These are phyloP conservation scores for Prolemur simus DNA, from an alignment of 2,113 vertebrate genomes.

Conservation along the genomic window DNA sequence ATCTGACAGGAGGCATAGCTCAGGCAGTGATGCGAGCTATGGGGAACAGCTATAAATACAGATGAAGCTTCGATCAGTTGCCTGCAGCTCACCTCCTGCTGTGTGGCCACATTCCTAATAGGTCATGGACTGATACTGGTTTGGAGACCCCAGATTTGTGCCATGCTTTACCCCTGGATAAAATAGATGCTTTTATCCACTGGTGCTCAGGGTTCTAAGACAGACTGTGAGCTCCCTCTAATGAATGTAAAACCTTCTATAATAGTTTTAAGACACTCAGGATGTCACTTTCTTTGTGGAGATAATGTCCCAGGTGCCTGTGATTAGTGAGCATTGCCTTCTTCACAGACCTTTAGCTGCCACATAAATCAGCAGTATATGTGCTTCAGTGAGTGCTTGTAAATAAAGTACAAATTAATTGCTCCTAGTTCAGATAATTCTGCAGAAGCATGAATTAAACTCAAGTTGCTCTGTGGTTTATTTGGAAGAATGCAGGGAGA, in stretches of 20 bases:
- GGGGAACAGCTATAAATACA: too few relatives aligned
- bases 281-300: slow-evolving; percentile 36
- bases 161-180: background rate
- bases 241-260: background rate
- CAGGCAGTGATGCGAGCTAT: too few relatives aligned
- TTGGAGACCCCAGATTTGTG: background rate
- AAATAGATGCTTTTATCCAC: background rate
- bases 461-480: background rate
- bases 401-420: slow-evolving; percentile 75
- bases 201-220: background rate
- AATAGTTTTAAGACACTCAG: slow-evolving; percentile 25
- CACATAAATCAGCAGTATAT: slow-evolving; percentile 70
- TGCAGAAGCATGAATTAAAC: slow-evolving; percentile 28
- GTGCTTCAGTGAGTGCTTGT: slow-evolving; percentile 64
- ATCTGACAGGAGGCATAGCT: too few relatives aligned
- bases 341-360: slow-evolving; percentile 38
- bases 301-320: background rate
- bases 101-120: too few relatives aligned
- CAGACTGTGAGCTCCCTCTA: background rate
- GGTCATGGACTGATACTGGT: too few relatives aligned
- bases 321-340: slow-evolving; percentile 15
- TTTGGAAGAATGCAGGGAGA: background rate
- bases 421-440: slow-evolving; percentile 24
- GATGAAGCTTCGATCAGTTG: too few relatives aligned
- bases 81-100: too few relatives aligned